phyloP scores from a whole-genome alignment of 2,888 invertebrate genomes.

The Temnothorax unifasciatus region DNA sequence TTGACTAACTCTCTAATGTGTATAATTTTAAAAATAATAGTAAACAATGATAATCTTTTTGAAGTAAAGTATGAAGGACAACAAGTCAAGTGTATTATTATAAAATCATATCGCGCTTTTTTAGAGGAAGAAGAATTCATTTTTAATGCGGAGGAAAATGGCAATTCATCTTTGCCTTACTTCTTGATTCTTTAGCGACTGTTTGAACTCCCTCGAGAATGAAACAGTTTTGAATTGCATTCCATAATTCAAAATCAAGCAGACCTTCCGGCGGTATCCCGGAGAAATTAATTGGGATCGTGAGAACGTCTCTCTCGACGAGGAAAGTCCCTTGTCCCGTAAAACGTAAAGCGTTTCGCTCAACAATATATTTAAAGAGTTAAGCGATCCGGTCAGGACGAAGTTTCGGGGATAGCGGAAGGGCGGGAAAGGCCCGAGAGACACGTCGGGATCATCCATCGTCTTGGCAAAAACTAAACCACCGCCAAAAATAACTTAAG shows the following conservation, averaged over 20 bases:
- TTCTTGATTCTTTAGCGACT: background rate
- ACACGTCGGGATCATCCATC: conserved; percentile 46
- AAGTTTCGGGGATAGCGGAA: conserved; percentile 33
- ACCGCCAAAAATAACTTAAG: conserved; percentile 62
- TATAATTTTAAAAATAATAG: background rate
- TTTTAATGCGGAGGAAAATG: conserved; percentile 6
- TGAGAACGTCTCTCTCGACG: conserved; percentile 1
- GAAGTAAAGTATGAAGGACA: background rate
- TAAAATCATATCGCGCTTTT: background rate
- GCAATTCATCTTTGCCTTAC: background rate
- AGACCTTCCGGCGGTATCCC: background rate
- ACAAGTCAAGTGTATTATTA: background rate
- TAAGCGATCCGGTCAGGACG: conserved; percentile 23
- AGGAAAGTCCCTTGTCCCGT: background rate
- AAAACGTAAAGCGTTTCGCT: background rate
- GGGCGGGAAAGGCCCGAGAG: conserved; percentile 20
- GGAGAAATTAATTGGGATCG: conserved; percentile 33
- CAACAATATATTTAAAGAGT: conserved; percentile 43
- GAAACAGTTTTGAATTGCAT: conserved; percentile 2
- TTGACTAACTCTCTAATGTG: background rate
- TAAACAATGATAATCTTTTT: background rate
- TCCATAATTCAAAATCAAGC: conserved; percentile 29
- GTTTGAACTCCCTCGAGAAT: background rate
- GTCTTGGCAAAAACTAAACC: conserved; percentile 60
- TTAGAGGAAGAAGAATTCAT: background rate